phyloP scores from a whole-genome alignment of 2,888 invertebrate genomes.

The Melanostoma mellinum region DNA sequence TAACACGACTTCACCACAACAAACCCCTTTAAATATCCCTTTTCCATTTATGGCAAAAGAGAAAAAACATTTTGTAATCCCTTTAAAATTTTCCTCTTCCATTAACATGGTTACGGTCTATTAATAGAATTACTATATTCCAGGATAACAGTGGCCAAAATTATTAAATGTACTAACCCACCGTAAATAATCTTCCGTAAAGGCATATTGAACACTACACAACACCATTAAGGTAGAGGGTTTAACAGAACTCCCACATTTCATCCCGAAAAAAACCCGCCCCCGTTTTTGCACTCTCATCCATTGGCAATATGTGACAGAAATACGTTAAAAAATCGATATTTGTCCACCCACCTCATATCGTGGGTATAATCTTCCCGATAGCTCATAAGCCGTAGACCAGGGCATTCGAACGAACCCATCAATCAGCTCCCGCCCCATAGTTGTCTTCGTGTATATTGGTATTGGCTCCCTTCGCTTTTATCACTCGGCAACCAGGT shows the following conservation, averaged over 20 bases:
- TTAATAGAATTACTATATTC: conserved; percentile 57
- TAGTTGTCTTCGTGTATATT: conserved; percentile 3
- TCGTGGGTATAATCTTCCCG: conserved; percentile 15
- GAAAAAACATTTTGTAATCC: no score
- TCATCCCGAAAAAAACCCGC: not conserved
- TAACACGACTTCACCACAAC: no score
- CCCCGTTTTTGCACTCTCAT: not conserved
- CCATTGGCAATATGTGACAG: conserved; percentile 24
- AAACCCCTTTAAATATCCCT: no score
- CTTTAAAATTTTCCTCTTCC: not conserved
- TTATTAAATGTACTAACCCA: conserved; percentile 53
- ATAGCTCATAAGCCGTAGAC: conserved; percentile 3
- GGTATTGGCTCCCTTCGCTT: conserved; percentile 10
- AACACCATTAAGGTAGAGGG: no score
- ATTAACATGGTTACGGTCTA: conserved; percentile 41
- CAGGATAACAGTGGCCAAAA: conserved; percentile 59
- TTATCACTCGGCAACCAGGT: conserved; percentile 50
- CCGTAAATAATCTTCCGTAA: conserved; percentile 35
- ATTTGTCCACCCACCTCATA: conserved; percentile 3
- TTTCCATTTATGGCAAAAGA: no score
- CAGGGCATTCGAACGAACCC: conserved; percentile 38
- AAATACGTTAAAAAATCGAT: conserved; percentile 64
- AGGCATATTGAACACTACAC: no score
- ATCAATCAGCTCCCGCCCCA: conserved; percentile 24
- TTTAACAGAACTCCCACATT: not conserved